Conservation (phyloP, 2,888 invertebrate species). For the Macaria liturata region DNA sequence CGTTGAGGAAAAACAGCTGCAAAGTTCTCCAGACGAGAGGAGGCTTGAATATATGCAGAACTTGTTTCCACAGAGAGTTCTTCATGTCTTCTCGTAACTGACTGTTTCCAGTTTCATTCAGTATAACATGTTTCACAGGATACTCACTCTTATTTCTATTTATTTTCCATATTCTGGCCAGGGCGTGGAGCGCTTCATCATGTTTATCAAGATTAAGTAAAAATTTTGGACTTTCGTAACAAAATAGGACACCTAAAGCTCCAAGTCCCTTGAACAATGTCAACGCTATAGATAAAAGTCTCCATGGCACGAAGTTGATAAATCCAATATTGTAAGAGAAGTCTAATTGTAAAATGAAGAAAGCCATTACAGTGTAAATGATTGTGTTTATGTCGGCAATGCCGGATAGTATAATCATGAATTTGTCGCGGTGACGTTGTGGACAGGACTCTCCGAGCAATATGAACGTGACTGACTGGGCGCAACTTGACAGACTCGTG, state of each 20-base stretch:
- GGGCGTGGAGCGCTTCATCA: conserved; percentile 83
- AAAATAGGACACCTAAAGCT: conserved; percentile 75
- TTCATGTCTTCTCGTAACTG: conserved; percentile 45
- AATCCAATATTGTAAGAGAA: conserved; percentile 44
- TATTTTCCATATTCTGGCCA: conserved; percentile 79
- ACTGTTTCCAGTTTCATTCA: conserved; percentile 43
- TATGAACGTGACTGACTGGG: conserved; percentile 76
- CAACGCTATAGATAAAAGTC: conserved; percentile 53
- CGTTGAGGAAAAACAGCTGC: conserved; percentile 78
- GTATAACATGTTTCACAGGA: conserved; percentile 36
- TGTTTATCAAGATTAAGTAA: conserved; percentile 84
- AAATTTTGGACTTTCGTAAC: conserved; percentile 90
- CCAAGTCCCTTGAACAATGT: conserved; percentile 83
- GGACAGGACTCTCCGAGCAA: conserved; percentile 74
- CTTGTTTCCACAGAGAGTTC: conserved; percentile 73
- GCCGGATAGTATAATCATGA: conserved; percentile 55
- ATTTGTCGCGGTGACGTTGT: conserved; percentile 43
- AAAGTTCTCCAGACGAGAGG: conserved; percentile 74
- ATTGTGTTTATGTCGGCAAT: conserved; percentile 47
- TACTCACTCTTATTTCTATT: conserved; percentile 62
- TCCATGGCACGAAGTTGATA: conserved; percentile 56
- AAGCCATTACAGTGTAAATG: conserved; percentile 44
- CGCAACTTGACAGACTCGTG: conserved; percentile 55
- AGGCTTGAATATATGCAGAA: conserved; percentile 72
- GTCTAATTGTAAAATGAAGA: conserved; percentile 44